A percentile compares a stretch with the other conserved stretches of the same genome.
These are phyloP conservation scores for Enoplosus armatus DNA, from an alignment of 2,797 vertebrate genomes.

Conservation along the genomic window DNA sequence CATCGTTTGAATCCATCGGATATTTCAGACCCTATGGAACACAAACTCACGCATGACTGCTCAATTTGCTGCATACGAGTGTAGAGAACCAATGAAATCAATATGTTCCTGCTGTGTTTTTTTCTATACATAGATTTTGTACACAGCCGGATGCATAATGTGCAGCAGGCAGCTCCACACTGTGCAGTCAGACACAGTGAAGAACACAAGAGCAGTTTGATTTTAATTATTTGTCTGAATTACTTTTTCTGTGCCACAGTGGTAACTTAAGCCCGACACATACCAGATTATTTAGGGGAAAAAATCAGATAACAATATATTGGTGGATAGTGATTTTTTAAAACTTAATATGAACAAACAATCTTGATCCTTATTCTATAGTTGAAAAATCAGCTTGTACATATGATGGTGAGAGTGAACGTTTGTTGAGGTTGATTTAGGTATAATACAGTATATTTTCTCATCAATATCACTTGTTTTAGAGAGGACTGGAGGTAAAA, in stretches of 20 bases:
- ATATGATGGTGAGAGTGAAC: too few relatives aligned
- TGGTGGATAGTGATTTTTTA: too few relatives aligned
- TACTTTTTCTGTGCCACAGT: neutral
- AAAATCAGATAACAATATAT: too few relatives aligned
- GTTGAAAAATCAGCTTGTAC: too few relatives aligned
- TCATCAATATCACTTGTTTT: too few relatives aligned
- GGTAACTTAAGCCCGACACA: neutral
- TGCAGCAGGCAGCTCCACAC: neutral
- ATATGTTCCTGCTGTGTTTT: conserved; percentile 8
- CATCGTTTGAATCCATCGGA: neutral
- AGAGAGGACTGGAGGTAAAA: too few relatives aligned
- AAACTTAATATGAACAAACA: too few relatives aligned
- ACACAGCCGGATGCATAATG: neutral
- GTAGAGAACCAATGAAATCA: conserved; percentile 13
- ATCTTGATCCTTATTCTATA: too few relatives aligned
- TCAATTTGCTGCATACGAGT: neutral
- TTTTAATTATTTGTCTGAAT: neutral
- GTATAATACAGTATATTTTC: too few relatives aligned
- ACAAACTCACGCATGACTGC: neutral
- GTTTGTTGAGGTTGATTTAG: too few relatives aligned
- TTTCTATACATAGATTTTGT: neutral
- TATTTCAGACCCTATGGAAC: neutral
- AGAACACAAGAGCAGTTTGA: neutral
- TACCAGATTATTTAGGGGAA: too few relatives aligned
- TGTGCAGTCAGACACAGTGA: neutral